These are phyloP conservation scores for Cryptotis parvus DNA, from an alignment of 2,113 vertebrate genomes.

Conservation along the genomic window DNA sequence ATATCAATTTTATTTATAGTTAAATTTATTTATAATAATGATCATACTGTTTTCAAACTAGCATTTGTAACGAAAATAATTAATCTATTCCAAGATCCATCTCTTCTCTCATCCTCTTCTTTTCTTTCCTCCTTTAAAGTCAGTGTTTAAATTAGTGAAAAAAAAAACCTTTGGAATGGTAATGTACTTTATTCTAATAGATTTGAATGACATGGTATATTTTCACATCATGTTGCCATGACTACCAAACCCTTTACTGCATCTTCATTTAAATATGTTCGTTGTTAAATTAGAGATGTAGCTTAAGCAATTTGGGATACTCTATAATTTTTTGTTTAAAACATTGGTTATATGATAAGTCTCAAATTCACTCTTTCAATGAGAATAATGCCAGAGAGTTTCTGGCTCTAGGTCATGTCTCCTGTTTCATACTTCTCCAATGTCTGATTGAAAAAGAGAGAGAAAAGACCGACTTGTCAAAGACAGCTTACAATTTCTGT, in stretches of 20 bases:
- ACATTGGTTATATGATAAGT: conserved; percentile 53
- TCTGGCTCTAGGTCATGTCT: background rate
- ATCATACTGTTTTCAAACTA: conserved; percentile 43
- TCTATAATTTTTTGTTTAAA: conserved; percentile 78
- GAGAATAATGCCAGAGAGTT: conserved; percentile 49
- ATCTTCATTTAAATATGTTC: conserved; percentile 75
- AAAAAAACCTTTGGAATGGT: conserved; percentile 63
- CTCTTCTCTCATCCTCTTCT: background rate
- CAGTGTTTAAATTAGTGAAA: conserved; percentile 65
- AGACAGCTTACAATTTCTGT: conserved; percentile 36
- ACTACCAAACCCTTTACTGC: conserved; percentile 72
- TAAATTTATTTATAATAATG: conserved; percentile 42
- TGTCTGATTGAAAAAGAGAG: background rate
- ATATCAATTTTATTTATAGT: no score
- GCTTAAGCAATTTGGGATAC: conserved; percentile 67
- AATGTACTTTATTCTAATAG: conserved; percentile 72
- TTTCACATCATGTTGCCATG: conserved; percentile 78
- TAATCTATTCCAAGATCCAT: background rate
- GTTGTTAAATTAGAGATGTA: conserved; percentile 71
- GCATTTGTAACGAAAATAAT: conserved; percentile 36
- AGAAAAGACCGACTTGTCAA: conserved; percentile 35
- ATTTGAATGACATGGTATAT: conserved; percentile 73
- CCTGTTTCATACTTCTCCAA: conserved; percentile 53
- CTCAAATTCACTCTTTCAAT: conserved; percentile 57
- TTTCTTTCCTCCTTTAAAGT: conserved; percentile 33